Percentiles rank a stretch among this genome's conserved stretches.
phyloP scores from a whole-genome alignment of 2,888 invertebrate genomes.

The Bellardia pandia region DNA sequence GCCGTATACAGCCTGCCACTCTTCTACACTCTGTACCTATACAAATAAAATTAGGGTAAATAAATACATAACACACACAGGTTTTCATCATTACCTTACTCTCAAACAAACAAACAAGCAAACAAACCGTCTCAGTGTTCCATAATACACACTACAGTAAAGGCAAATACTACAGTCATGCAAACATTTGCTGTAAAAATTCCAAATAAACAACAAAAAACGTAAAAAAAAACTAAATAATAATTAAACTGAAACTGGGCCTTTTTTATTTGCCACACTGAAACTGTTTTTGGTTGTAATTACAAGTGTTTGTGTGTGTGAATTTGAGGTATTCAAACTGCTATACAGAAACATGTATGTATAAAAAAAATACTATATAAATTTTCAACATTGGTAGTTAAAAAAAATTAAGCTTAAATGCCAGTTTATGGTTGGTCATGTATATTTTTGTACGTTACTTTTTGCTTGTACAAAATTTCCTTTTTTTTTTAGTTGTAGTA shows the following conservation, averaged over 20 bases:
- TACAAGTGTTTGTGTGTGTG: neutral
- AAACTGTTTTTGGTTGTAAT: neutral
- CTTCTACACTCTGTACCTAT: neutral
- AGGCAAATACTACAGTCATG: neutral
- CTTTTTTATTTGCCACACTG: conserved; percentile 13
- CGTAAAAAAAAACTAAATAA: neutral
- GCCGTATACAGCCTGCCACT: neutral
- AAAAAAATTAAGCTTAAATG: conserved; percentile 35
- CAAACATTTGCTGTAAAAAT: neutral
- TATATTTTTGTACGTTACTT: conserved; percentile 27
- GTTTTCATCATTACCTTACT: conserved; percentile 19
- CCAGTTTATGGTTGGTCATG: conserved; percentile 55
- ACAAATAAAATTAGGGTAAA: conserved; percentile 65
- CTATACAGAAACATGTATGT: neutral
- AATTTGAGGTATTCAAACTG: neutral
- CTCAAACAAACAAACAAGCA: conserved; percentile 4
- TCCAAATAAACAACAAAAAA: neutral
- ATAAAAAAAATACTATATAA: too few relatives aligned
- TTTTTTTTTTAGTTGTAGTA: neutral
- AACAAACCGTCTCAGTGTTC: neutral
- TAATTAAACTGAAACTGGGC: conserved; percentile 57
- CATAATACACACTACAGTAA: neutral
- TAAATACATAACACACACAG: conserved; percentile 57
- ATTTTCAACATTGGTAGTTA: neutral
- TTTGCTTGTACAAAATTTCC: neutral